Evolutionary conservation across 1,140 invertebrate species (phyloP), one percentile per base, ranked within the genome.

Genomic region (Drosophila nigromelanica): DNA sequence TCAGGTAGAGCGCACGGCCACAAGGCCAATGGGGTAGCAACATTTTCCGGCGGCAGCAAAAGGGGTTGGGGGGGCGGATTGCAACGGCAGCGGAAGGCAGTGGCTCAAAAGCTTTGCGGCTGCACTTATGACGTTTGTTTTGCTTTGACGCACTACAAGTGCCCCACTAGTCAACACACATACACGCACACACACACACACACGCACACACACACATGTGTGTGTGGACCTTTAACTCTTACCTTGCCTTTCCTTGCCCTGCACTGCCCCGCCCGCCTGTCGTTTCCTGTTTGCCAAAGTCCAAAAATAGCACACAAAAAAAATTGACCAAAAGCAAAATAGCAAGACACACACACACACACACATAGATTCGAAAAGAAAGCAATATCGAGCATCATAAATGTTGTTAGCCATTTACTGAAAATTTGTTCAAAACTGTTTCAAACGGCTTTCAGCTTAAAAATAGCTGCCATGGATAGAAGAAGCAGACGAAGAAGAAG

Each of bases 111-210:
- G 5, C 12, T 51, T 33, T 54, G 33, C 47, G 58, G 42, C 18
- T 52, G 62, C 66, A 66, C 52, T 75, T 81, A 78, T 87, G 81
- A 86, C 82, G 82, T 89, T 80, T 76, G 75, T 73, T 73, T 87
- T 73, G 68, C 74, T 82, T 86, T 81, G 82, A 82, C 82, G 74
- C 82, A 82, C 60, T 78, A 60, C 45, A 27, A 60, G 24, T 39
- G 30, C 47, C 10, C n/a, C 27, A n/a, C 30, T 27, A 61, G 11
- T 18, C 4, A 27, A 24, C 15, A 21, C 0, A 21, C 27, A 14
- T 47, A 50, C 18, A 50, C 43, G 11, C 15, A 39, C 0, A n/a
- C 43, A 24, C 15, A 39, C 1, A 39, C 27, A 14, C 59, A 50
- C 18, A n/a, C n/a, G n/a, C 0, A n/a, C 43, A 24, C 15, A 39